Conservation (phyloP, 2,113 vertebrate species). For the Ailurus styani region DNA sequence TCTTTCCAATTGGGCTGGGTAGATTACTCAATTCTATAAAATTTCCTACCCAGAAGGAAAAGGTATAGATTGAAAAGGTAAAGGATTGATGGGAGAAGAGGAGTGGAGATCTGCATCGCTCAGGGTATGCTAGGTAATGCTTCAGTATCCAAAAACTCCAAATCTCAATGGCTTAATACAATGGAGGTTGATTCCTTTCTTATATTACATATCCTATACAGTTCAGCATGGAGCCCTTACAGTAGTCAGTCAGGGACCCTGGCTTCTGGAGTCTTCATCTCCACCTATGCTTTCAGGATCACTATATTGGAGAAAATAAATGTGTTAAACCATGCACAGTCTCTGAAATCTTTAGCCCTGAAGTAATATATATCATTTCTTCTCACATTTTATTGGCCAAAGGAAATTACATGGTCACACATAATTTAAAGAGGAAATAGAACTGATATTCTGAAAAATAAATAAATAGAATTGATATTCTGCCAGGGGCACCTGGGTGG, state of each 20-base stretch:
- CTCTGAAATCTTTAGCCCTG: neutral
- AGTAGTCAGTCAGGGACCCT: neutral
- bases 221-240: neutral
- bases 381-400: neutral
- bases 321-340: neutral
- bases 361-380: neutral
- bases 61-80: neutral
- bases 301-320: neutral
- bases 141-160: neutral
- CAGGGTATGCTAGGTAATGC: neutral
- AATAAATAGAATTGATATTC: too few relatives aligned
- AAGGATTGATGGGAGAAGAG: neutral
- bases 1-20: neutral
- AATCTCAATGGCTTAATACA: neutral
- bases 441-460: neutral
- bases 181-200: neutral
- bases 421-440: neutral
- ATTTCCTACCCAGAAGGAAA: neutral
- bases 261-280: neutral
- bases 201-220: neutral
- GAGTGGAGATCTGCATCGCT: neutral
- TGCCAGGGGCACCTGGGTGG: too few relatives aligned
- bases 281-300: neutral
- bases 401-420: neutral
- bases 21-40: too few relatives aligned